Conservation (phyloP, 2,113 vertebrate species). For the Riparia riparia region DNA sequence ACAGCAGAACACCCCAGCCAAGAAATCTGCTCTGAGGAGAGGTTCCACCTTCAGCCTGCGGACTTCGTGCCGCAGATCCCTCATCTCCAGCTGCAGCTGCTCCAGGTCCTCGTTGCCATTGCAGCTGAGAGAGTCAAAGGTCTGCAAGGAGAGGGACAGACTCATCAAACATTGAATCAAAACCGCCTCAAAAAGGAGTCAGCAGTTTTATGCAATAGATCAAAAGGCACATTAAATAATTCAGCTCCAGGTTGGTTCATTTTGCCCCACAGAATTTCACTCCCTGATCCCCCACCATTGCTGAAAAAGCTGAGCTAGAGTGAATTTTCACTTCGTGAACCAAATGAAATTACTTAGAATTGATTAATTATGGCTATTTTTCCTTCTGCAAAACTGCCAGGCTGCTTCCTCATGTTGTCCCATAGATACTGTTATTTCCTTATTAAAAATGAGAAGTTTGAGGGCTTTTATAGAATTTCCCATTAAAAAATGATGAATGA, state of each 20-base stretch:
- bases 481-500: not conserved
- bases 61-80: slow-evolving; percentile 83
- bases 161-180: not conserved
- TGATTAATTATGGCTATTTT: not conserved
- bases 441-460: not conserved
- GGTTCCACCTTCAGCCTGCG: slow-evolving; percentile 83
- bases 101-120: slow-evolving; percentile 85
- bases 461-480: not conserved
- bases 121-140: slow-evolving; percentile 79
- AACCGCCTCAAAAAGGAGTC: not conserved
- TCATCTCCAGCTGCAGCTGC: slow-evolving; percentile 84
- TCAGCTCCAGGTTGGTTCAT: not conserved
- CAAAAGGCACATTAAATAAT: not conserved
- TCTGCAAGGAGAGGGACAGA: slow-evolving; percentile 66
- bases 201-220: not conserved
- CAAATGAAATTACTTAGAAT: not conserved
- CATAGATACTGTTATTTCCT: not conserved
- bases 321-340: not conserved
- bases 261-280: not conserved
- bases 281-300: not conserved
- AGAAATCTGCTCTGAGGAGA: not conserved
- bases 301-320: not conserved
- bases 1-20: not conserved
- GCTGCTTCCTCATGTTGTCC: not conserved
- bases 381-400: not conserved